A percentile compares a stretch with the other conserved stretches of the same genome.
These are phyloP conservation scores for Drosophila mulleri DNA, from an alignment of 2,888 invertebrate species.

Conservation along the genomic window DNA sequence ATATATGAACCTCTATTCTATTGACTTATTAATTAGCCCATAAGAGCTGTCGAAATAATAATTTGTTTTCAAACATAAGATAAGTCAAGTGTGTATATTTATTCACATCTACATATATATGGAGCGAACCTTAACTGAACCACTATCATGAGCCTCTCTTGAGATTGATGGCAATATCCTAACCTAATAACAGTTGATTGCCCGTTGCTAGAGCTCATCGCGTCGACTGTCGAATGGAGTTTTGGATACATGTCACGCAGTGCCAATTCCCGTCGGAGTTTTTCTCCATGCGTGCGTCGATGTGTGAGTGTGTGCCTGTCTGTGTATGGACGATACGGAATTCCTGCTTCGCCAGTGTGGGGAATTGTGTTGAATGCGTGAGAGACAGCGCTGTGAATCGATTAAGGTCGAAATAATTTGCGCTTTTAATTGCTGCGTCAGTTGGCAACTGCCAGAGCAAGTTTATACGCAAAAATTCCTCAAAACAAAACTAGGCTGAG, in stretches of 20 bases:
- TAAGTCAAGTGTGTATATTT: not conserved
- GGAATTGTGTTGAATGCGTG: slow-evolving; percentile 40
- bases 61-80: not conserved
- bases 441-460: slow-evolving; percentile 36
- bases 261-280: slow-evolving; percentile 34
- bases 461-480: slow-evolving; percentile 21
- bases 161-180: slow-evolving; percentile 14
- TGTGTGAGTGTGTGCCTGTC: not conserved
- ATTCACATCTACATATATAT: not conserved
- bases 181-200: slow-evolving; percentile 32
- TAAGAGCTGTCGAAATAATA: not conserved
- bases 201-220: slow-evolving; percentile 26
- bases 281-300: slow-evolving; percentile 14
- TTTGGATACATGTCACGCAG: slow-evolving; percentile 55
- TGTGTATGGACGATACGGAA: slow-evolving; percentile 38
- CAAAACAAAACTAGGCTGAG: not conserved
- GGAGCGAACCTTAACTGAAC: not conserved
- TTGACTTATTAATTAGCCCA: not conserved
- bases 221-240: slow-evolving; percentile 21
- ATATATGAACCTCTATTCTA: not conserved
- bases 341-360: slow-evolving; percentile 45
- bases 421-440: slow-evolving; percentile 65
- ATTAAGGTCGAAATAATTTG: slow-evolving; percentile 69
- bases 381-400: slow-evolving; percentile 52
- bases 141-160: not conserved